Base-by-base conservation (phyloP, 2,888 invertebrate genomes). In the Melieria crassipennis region DNA sequence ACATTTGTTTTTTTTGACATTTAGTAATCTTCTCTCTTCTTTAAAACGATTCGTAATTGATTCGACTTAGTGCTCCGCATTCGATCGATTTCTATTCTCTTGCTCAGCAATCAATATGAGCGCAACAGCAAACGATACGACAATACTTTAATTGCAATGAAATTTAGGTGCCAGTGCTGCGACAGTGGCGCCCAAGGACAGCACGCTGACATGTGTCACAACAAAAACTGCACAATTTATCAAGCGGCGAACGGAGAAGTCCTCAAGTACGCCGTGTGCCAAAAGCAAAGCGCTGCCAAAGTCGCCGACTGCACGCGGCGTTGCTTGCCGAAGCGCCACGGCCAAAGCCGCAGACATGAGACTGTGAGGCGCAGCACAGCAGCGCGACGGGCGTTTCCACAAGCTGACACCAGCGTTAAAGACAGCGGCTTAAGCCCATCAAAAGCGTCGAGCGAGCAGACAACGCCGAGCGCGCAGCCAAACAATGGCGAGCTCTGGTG, bases 171-270 rank as follows among this genome's bases (percentile, higher is more conserved):
- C 30, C 30, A 30, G 30, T 30, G 30, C 30, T 30, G 30, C 30
- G 30, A 30, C 30, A 30, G 1, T 30, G 61, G 9, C 60, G 42
- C 7, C 2, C 9, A 50, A 50, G 50, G 11, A 60, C 9, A 60
- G 16, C 10, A 45, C 75, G 78, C 81, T 81, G 81, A 81, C 81
- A 81, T 79, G 76, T 81, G 81, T 81, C 81, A 81, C 75, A 81
- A 80, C 75, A 78, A 76, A 76, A 78, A 75, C 78, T 76, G 75
- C 76, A 79, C 82, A 82, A 82, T 81, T 81, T 81, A 81, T 81
- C 81, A 81, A 79, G 77, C 30, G 30, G 30, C 30, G 30, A 73
- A 75, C 71, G 77, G 80, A 77, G 80, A 81, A 52, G 9, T 5
- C n/a, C 52, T 52, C 52, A 13, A 11, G 11, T 52, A 52, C 9